Evolutionary conservation across 2,888 invertebrate genomes (phyloP), one percentile per base, ranked within the genome.

Genomic region (Phengaris arion): DNA sequence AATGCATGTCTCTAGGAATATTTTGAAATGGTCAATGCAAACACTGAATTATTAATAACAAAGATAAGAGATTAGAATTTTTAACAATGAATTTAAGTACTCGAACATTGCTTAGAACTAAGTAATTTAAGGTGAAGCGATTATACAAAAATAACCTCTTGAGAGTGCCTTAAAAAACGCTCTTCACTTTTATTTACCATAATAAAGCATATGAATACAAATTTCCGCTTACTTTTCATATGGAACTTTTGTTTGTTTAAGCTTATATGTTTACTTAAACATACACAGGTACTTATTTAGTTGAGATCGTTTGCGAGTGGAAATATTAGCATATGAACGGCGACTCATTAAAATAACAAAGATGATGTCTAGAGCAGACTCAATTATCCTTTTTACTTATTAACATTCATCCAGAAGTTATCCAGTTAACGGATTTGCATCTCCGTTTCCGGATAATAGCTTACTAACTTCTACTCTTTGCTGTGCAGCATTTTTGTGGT

Each of bases 351-450:
- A 85, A 92, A 92, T 91, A 87, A 91, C 92, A 92, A 93, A 90
- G 91, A 89, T 88, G 86, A 83, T 83, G 82, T 83, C 85, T 83
- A 77, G 83, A 78, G 77, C 84, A 85, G 89, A 89, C 87, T 92
- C 89, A 90, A 92, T 92, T 92, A 91, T 90, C 90, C 89, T 89
- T 85, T 88, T 89, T 86, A 85, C 88, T 89, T 88, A 91, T 91
- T 89, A 88, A 86, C 90, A 89, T 90, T 84, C 84, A 85, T 87
- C 85, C 85, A 83, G 85, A 87, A 86, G 84, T 87, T 85, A 81
- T 80, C 83, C 84, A 83, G 86, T 87, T 86, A 86, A 81, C 81
- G 83, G 87, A 91, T 91, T 91, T 88, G 88, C 90, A 91, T 91
- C 84, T 85, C 85, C 87, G 90, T 90, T 35, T 48, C 64, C 13